Evolutionary conservation across 2,797 vertebrate species (phyloP), one percentile per base, ranked within the genome.

Genomic region (Balearica regulorum): DNA sequence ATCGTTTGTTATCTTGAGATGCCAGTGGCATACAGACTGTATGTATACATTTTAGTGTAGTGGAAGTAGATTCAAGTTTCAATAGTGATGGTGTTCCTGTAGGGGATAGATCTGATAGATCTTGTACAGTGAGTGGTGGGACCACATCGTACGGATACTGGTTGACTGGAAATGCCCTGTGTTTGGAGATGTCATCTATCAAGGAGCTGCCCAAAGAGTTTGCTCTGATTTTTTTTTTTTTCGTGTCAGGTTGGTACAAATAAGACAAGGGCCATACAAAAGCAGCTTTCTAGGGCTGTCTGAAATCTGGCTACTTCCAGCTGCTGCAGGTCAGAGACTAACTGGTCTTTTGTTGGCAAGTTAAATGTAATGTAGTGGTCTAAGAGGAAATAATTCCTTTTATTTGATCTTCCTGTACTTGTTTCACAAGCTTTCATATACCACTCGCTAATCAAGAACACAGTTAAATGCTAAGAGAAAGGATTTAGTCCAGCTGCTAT

Each of bases 391-490:
- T 88, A 3, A 81, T 44, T 64, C 58, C 92, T 88, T 92, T 94
- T 95, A 83, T 95, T 90, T 89, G 83, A 79, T 95, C 54, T 92
- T 96, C 83, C 91, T 86, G 77, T 92, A 39, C 78, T 92, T 72
- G 54, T 92, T 94, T 87, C 77, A 89, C 81, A 79, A 58, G 70
- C 87, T 84, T 93, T 95, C 58, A 48, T 89, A 79, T n/a, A 62
- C 66, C 84, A 87, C 81, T 95, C 0, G 1, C 55, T 89, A 89
- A 92, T 92, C 94, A 96, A 87, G 78, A 87, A 21, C 3, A 17
- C 39, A 76, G 87, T 62, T 84, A 78, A 95, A 62, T 84, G 73
- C 73, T 71, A 72, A 84, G 75, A 76, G 87, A 89, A 93, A 65
- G 83, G 62, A 95, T 93, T 66, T 62, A 79, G 75, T 90, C 62